Base-by-base conservation (phyloP, 2,113 vertebrate genomes). In the Solea senegalensis region DNA sequence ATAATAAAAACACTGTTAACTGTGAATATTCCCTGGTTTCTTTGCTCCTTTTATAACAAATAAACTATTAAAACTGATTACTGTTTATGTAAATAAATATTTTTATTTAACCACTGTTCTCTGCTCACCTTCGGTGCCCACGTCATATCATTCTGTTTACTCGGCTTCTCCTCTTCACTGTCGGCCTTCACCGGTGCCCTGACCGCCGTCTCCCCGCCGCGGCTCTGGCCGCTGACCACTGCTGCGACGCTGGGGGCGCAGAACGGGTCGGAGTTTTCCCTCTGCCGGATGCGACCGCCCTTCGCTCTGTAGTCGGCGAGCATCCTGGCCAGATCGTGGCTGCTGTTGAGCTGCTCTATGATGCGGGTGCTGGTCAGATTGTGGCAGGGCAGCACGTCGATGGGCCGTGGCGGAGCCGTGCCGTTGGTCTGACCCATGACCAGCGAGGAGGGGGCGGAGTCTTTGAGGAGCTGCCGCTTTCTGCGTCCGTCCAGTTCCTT, bases 251-350 rank as follows among this genome's bases (percentile, higher is more conserved):
- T 9, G 15, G 54, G 8, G 1, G 48, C 2, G 43, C 59, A 84
- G 89, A 98, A 98, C 9, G 94, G 96, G 82, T 97, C 96, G 2
- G 41, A 6, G 34, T 90, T 86, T 28, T 93, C 93, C 70, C 92
- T 94, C 58, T 95, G 96, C 8, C 91, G 92, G 86, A 99, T 95
- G 28, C 97, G 95, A 8, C 98, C 97, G 28, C 98, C 98, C 62
- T 95, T 93, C 7, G 98, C 98, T 48, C 98, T 90, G 87, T 96
- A 99, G 86, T 99, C 98, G 0, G 98, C 97, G 80, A 99, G 83
- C 95, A 99, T 96, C 74, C 93, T 92, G 53, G 96, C 94, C 82
- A 99, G 89, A 28, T 92, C 93, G 74, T 93, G 95, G 89, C 95
- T 96, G 58, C 89, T 85, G 69, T 88, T 89, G 21, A 99, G 83